A percentile compares a stretch with the other conserved stretches of the same genome.
These are phyloP conservation scores for Dryocosmus kuriphilus DNA, from an alignment of 2,888 invertebrate species.

Conservation along the genomic window DNA sequence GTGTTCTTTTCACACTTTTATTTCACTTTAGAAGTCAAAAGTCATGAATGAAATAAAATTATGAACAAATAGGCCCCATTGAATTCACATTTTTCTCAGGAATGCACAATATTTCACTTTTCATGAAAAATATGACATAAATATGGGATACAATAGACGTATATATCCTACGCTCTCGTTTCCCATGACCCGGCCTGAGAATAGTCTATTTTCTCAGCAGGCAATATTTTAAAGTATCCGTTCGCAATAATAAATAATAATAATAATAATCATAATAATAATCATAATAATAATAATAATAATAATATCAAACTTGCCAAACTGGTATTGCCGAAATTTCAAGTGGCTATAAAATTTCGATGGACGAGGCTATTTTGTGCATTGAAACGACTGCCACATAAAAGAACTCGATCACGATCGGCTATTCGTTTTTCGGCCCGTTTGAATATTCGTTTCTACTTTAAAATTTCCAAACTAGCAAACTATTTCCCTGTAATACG, in stretches of 20 bases:
- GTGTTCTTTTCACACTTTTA: not conserved
- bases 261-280: conserved; percentile 50
- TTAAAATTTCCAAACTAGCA: not conserved
- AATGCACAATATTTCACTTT: conserved; percentile 10
- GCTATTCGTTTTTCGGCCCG: not conserved
- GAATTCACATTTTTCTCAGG: not conserved
- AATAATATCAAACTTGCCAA: conserved; percentile 59
- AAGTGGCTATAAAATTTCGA: conserved; percentile 64
- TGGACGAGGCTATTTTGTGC: conserved; percentile 51
- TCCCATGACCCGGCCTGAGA: conserved; percentile 48
- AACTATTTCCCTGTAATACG: not conserved
- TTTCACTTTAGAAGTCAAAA: not conserved
- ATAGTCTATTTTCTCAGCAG: conserved; percentile 58
- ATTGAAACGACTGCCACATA: conserved; percentile 25
- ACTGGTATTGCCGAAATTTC: conserved; percentile 60
- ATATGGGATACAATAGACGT: conserved; percentile 32
- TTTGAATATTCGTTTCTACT: not conserved
- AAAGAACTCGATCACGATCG: conserved; percentile 5
- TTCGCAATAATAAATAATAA: conserved; percentile 50
- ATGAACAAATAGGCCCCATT: not conserved
- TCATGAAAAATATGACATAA: conserved; percentile 20
- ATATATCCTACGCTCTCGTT: not conserved
- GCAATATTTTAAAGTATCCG: conserved; percentile 62
- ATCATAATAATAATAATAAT: not conserved
- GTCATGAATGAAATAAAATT: not conserved